Evolutionary conservation across 1,140 invertebrate species (phyloP).

Genomic region (Monochamus saltuarius): DNA sequence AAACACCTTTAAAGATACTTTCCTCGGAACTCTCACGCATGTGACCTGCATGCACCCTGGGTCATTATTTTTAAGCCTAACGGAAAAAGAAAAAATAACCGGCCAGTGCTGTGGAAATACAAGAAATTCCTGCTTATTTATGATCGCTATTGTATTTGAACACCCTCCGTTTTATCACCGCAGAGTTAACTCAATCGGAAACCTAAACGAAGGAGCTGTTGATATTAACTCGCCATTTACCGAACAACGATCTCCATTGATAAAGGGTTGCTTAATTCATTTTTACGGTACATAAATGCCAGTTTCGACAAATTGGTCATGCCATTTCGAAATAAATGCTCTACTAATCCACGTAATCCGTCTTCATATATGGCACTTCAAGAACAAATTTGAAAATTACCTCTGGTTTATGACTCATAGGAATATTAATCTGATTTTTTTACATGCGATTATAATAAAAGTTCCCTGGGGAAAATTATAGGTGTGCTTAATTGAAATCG

Average conservation of each 20-base stretch:
- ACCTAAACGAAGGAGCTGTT: background rate
- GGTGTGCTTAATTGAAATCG: too few relatives aligned
- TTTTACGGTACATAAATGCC: too few relatives aligned
- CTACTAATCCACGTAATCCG: too few relatives aligned
- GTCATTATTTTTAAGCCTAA: slow-evolving; percentile 18
- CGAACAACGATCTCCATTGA: background rate
- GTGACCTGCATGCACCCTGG: slow-evolving; percentile 17
- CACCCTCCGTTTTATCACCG: slow-evolving; percentile 9
- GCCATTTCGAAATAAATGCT: too few relatives aligned
- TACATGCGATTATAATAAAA: too few relatives aligned
- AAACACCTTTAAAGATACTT: slow-evolving; percentile 19
- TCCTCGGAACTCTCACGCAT: slow-evolving; percentile 17
- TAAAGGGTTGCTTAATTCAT: too few relatives aligned
- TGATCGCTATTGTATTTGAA: slow-evolving; percentile 17
- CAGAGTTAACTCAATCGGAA: background rate
- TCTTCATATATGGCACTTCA: too few relatives aligned
- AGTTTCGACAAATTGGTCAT: too few relatives aligned
- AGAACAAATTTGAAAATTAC: too few relatives aligned
- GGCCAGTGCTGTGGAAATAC: slow-evolving; percentile 17
- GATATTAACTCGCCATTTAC: slow-evolving; percentile 8
- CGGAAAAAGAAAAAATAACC: slow-evolving; percentile 4
- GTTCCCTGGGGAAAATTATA: too few relatives aligned
- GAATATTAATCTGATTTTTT: too few relatives aligned
- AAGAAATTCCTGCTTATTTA: slow-evolving; percentile 16
- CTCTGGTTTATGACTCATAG: too few relatives aligned